A percentile compares a stretch with the other conserved stretches of the same genome.
Evolutionary conservation across 1,140 invertebrate genomes (phyloP).

Genomic region (Radopholus similis): DNA sequence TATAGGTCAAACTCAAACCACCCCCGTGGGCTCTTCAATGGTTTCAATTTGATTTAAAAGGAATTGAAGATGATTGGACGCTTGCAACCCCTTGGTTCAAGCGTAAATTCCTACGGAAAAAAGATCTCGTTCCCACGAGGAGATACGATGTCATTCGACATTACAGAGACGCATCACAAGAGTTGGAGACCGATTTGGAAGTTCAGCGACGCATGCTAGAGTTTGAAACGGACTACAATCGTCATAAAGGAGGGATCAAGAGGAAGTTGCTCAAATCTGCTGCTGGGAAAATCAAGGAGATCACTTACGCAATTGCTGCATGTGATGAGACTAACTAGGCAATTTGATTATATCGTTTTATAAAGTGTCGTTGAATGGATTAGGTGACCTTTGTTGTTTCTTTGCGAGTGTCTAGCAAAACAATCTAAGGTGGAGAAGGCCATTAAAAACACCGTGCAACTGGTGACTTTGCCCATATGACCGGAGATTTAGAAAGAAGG

Average conservation of each 20-base stretch:
- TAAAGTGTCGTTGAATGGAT: background rate
- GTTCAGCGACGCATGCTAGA: conserved; percentile 46
- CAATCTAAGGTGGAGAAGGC: background rate
- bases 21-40: conserved; percentile 56
- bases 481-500: background rate
- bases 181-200: conserved; percentile 42
- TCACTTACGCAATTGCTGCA: background rate
- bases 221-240: conserved; percentile 42
- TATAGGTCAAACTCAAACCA: conserved; percentile 53
- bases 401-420: background rate
- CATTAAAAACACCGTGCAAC: background rate
- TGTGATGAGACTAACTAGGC: background rate
- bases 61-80: conserved; percentile 54
- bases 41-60: conserved; percentile 45
- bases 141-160: conserved; percentile 54
- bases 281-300: conserved; percentile 9
- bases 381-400: background rate
- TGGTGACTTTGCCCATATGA: background rate
- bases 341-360: background rate
- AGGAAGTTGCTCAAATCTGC: conserved; percentile 43
- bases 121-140: conserved; percentile 38
- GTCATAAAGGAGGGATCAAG: conserved; percentile 33
- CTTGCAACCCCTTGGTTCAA: conserved; percentile 53
- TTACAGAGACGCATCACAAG: conserved; percentile 43
- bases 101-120: conserved; percentile 46